Conservation (phyloP, 23 tunicate genomes). For the Trididemnum miniatum region DNA sequence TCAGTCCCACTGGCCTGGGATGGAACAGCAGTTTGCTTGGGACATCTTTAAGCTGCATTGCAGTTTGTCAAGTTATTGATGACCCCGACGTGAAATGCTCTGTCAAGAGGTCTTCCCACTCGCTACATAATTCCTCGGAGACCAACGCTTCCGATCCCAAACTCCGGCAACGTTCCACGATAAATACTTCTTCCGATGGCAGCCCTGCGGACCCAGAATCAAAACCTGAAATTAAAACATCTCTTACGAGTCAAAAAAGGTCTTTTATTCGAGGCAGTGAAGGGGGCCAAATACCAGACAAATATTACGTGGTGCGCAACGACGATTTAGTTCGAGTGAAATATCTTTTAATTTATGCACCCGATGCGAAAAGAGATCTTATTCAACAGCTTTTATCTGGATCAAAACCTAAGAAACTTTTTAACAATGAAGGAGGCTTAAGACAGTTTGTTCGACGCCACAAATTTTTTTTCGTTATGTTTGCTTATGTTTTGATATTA, state of each 20-base stretch:
- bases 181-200: not conserved
- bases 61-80: constrained; percentile 81
- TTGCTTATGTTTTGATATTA: constrained; percentile 18
- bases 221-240: not conserved
- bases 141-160: not conserved
- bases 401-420: not conserved
- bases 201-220: not conserved
- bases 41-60: constrained; percentile 65
- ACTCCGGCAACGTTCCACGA: not conserved
- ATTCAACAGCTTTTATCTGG: constrained; percentile 20
- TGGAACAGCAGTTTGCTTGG: constrained; percentile 73
- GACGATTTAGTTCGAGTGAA: constrained; percentile 76
- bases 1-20: constrained; percentile 49
- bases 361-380: constrained; percentile 38
- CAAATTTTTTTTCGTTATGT: constrained; percentile 38
- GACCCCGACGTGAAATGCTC: constrained; percentile 92
- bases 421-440: not conserved
- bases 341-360: constrained; percentile 62
- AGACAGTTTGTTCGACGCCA: constrained; percentile 7
- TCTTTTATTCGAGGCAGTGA: constrained; percentile 77
- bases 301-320: constrained; percentile 86
- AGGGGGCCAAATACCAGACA: constrained; percentile 87
- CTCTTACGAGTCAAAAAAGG: constrained; percentile 10
- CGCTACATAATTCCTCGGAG: not conserved
- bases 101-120: constrained; percentile 25